Conservation (phyloP, 2,113 vertebrate genomes). For the Gymnorhina tibicen region DNA sequence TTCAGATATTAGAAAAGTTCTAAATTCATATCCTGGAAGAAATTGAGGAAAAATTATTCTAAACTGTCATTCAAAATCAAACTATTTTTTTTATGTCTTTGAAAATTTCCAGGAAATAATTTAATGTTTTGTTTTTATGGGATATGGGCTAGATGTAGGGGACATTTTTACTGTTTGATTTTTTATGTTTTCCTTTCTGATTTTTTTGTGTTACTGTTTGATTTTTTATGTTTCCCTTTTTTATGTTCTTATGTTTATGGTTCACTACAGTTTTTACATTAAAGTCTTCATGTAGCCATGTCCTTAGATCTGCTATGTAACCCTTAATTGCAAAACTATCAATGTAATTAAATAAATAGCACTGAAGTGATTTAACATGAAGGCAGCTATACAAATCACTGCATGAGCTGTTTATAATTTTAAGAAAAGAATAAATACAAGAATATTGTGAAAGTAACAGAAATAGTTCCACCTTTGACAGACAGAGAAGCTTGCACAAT, state of each 20-base stretch:
- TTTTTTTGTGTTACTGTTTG: too few species aligned
- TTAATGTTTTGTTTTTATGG: background rate
- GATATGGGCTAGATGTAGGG: background rate
- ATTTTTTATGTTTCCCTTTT: background rate
- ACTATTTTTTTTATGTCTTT: background rate
- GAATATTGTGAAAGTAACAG: background rate
- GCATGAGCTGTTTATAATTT: background rate
- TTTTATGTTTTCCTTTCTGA: too few species aligned
- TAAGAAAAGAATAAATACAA: background rate
- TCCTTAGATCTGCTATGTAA: background rate
- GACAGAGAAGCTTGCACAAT: background rate
- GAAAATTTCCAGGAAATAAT: background rate
- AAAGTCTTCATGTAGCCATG: background rate
- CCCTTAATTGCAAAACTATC: background rate
- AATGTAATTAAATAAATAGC: background rate
- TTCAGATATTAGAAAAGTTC: background rate
- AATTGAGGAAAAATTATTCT: background rate
- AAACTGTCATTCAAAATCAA: background rate
- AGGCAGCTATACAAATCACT: background rate
- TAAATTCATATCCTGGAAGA: background rate
- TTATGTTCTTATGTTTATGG: too few species aligned
- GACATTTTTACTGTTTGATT: too few species aligned
- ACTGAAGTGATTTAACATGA: background rate
- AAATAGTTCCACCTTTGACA: background rate
- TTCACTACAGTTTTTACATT: background rate